Percentiles rank a stretch among this genome's conserved stretches.
Evolutionary conservation across 2,888 invertebrate genomes (phyloP).

Genomic region (Phorcus lineatus): DNA sequence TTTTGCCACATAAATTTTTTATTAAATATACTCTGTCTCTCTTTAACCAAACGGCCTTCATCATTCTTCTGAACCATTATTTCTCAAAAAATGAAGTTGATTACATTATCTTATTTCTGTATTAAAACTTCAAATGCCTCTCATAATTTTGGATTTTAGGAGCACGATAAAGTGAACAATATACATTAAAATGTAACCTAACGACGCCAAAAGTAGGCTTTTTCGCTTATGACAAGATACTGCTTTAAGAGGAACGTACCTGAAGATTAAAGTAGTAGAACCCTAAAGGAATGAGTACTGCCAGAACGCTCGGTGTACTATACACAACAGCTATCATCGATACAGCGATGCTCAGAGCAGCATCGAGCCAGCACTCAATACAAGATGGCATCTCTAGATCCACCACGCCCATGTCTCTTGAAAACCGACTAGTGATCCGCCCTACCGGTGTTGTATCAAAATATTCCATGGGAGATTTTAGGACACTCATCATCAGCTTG

Average conservation of each 20-base stretch:
- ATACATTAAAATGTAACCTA: no score
- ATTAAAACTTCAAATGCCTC: no score
- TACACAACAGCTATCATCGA: not conserved
- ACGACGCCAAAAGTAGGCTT: no score
- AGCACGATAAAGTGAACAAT: no score
- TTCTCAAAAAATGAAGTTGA: no score
- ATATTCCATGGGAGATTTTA: conserved; percentile 6
- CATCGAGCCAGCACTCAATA: not conserved
- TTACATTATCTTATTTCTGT: no score
- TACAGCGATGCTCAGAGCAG: not conserved
- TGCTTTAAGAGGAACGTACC: not conserved
- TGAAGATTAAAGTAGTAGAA: not conserved
- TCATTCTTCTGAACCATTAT: no score
- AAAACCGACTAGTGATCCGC: not conserved
- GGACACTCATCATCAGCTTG: not conserved
- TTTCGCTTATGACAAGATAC: no score
- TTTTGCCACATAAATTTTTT: no score
- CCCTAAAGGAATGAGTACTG: not conserved
- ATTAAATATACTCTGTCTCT: no score
- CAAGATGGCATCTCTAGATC: not conserved
- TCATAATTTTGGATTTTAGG: no score
- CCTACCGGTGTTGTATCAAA: conserved; percentile 16
- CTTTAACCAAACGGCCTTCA: no score
- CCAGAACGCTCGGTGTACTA: not conserved
- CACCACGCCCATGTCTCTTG: not conserved